A percentile compares a stretch with the other conserved stretches of the same genome.
Evolutionary conservation across 2,888 invertebrate genomes (phyloP).

Genomic region (Corythucha ciliata): DNA sequence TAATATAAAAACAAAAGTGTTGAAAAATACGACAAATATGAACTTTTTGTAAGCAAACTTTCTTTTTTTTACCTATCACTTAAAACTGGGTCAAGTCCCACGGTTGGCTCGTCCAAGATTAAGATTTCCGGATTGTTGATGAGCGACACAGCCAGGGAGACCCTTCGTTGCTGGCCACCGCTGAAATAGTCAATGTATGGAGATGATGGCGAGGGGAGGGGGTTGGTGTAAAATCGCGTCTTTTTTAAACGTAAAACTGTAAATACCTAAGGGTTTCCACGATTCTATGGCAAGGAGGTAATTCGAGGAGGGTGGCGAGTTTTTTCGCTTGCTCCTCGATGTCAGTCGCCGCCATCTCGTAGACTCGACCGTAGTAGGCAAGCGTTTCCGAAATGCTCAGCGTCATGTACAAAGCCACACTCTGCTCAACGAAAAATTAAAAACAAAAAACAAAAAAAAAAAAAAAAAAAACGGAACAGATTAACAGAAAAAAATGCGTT

Average conservation of each 20-base stretch:
- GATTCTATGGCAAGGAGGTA: constrained; percentile 58
- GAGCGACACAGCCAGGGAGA: constrained; percentile 80
- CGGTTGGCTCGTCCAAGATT: constrained; percentile 87
- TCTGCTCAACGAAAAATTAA: too few relatives aligned
- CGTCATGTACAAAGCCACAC: constrained; percentile 67
- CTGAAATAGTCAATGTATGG: too few relatives aligned
- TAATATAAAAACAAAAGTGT: background rate
- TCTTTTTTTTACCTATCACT: constrained; percentile 56
- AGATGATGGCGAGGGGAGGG: too few relatives aligned
- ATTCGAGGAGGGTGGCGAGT: constrained; percentile 43
- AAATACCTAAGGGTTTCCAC: constrained; percentile 65
- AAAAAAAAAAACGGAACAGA: background rate
- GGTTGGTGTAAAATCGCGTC: too few relatives aligned
- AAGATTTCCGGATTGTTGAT: constrained; percentile 80
- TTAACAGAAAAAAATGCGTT: background rate
- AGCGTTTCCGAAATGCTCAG: constrained; percentile 75
- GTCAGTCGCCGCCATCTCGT: constrained; percentile 53
- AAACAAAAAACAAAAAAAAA: too few relatives aligned
- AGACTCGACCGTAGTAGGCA: constrained; percentile 77
- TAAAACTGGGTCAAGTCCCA: constrained; percentile 84
- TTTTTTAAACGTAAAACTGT: too few relatives aligned
- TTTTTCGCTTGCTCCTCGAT: constrained; percentile 25
- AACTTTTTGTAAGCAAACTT: constrained; percentile 1
- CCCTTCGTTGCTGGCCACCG: constrained; percentile 67
- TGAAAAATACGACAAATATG: background rate